These are phyloP conservation scores for Deroptyus accipitrinus DNA, from an alignment of 2,113 vertebrate genomes.

Conservation along the genomic window DNA sequence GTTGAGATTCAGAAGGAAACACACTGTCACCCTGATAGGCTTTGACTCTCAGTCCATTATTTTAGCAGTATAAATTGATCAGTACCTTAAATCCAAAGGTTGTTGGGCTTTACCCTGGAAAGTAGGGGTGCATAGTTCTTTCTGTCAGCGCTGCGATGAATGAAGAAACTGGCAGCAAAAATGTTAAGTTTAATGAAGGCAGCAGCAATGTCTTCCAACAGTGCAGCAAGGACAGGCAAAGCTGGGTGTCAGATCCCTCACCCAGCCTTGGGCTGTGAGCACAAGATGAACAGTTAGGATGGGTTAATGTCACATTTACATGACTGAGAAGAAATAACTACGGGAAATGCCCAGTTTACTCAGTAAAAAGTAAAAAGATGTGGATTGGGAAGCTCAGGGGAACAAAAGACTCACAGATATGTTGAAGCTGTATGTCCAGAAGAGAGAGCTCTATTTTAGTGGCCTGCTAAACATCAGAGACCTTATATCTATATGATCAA, in stretches of 20 bases:
- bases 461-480: neutral
- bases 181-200: neutral
- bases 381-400: slow-evolving; percentile 1
- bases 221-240: neutral
- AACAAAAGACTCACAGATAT: neutral
- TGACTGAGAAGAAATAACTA: slow-evolving; percentile 51
- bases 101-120: neutral
- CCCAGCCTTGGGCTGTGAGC: neutral
- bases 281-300: neutral
- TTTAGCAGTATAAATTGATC: neutral
- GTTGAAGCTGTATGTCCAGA: neutral
- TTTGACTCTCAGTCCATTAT: neutral
- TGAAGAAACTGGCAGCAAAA: neutral
- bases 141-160: fast-evolving
- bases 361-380: slow-evolving; percentile 1
- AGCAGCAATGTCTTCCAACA: neutral
- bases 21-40: neutral
- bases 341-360: slow-evolving; percentile 43
- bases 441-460: neutral
- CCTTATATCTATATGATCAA: neutral
- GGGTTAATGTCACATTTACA: slow-evolving; percentile 41
- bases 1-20: neutral
- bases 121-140: neutral
- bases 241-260: neutral
- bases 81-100: neutral